Evolutionary conservation across 2,113 vertebrate genomes (phyloP), one percentile per base, ranked within the genome.

Genomic region (Xenopus laevis): DNA sequence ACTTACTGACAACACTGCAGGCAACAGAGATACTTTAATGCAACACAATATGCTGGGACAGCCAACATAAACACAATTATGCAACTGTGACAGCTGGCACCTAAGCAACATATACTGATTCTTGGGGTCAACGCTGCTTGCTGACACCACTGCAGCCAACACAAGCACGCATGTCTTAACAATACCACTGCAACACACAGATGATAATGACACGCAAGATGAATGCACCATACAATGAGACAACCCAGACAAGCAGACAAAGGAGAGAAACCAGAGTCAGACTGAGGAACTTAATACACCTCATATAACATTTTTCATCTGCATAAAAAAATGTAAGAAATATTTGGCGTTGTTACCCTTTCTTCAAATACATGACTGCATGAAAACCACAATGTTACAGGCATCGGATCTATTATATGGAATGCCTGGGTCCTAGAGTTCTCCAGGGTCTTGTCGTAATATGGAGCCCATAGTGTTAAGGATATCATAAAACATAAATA

Each of bases 141-240:
- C 44, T 40, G 71, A 73, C 71, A 63, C 73, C 74, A 70, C 67
- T 77, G 74, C 74, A 64, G 74, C 74, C 74, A 77, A 55, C 58
- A 63, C 73, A 76, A 76, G 73, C 73, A 76, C 73, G 69, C 67
- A 67, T 64, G 74, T 77, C 67, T 70, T 15, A 10, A 64, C 69
- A 50, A 60, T 59, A 77, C 59, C 74, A 77, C 74, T 77, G 74
- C 74, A 77, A 77, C 66, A 76, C 63, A 77, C 59, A 77, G 65
- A 67, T n/a, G 58, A 70, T 68, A 70, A 55, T 52, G 60, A 77
- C 57, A 78, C 68, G 69, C 76, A 72, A 64, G 68, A 69, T 60
- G 44, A 71, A 64, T 52, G 68, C 68, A 65, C 68, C 68, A 71
- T 53, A 78, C 62, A 71, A 62, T 53, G 57, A 75, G 63, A 66